phyloP scores from a whole-genome alignment of 2,888 invertebrate species.

The Troides helena region DNA sequence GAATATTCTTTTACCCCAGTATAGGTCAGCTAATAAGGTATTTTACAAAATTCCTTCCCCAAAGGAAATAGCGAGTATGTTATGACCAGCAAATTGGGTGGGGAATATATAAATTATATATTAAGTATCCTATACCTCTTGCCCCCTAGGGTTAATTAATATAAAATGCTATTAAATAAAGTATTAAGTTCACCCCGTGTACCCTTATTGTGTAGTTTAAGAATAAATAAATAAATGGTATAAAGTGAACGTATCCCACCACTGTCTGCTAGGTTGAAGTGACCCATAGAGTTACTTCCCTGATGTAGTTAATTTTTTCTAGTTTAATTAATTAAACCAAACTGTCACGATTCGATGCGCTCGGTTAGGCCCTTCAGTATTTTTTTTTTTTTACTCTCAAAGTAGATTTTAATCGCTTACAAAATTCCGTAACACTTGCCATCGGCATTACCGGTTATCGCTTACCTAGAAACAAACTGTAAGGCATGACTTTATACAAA shows the following conservation, averaged over 20 bases:
- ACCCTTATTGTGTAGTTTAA: too few relatives aligned
- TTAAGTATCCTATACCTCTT: too few relatives aligned
- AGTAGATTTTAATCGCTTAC: not conserved
- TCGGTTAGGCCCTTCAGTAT: not conserved
- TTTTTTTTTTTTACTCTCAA: not conserved
- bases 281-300: constrained; percentile 3
- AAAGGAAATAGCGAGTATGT: too few relatives aligned
- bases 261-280: not conserved
- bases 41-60: too few relatives aligned
- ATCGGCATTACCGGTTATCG: not conserved
- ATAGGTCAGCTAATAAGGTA: too few relatives aligned
- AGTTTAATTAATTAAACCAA: constrained; percentile 13
- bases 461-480: not conserved
- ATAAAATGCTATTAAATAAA: too few relatives aligned
- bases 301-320: not conserved
- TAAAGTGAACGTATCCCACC: not conserved
- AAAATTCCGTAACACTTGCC: not conserved
- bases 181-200: too few relatives aligned
- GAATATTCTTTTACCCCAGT: too few relatives aligned
- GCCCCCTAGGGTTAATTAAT: too few relatives aligned
- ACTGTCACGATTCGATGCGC: constrained; percentile 8
- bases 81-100: too few relatives aligned
- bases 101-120: too few relatives aligned
- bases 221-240: too few relatives aligned
- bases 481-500: not conserved